These are phyloP conservation scores for Macrosiphum euphorbiae DNA, from an alignment of 2,888 invertebrate species.

Conservation along the genomic window DNA sequence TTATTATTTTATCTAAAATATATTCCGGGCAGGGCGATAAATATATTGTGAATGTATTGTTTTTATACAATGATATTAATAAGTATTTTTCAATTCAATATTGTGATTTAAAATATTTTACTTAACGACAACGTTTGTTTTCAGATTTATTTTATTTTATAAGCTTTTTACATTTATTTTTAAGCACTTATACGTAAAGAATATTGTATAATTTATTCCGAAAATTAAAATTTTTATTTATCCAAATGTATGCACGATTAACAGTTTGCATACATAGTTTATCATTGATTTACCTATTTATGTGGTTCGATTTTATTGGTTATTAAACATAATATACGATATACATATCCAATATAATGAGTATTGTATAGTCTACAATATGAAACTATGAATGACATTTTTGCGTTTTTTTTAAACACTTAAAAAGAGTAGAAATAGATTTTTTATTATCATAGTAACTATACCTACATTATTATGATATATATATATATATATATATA, in stretches of 20 bases:
- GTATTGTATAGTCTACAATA: not conserved
- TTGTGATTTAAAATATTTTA: not conserved
- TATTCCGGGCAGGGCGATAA: not conserved
- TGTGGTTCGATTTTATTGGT: not conserved
- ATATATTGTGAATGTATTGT: too few relatives aligned
- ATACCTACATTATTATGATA: not conserved
- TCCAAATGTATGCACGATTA: not conserved
- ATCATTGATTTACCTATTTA: not conserved
- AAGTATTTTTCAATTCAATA: not conserved
- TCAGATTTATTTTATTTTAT: not conserved
- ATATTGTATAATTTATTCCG: not conserved
- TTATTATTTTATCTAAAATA: not conserved
- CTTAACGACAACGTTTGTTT: not conserved
- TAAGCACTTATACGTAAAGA: not conserved
- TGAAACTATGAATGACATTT: not conserved
- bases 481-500: not conserved
- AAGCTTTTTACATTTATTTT: constrained; percentile 9
- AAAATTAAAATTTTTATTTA: not conserved
- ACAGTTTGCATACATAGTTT: not conserved
- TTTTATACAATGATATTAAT: not conserved
- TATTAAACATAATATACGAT: not conserved
- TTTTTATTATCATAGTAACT: not conserved
- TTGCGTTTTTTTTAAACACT: not conserved
- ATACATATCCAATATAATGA: not conserved
- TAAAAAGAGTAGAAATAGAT: not conserved